phyloP scores from a whole-genome alignment of 2,113 vertebrate genomes.

The Pluvialis apricaria region DNA sequence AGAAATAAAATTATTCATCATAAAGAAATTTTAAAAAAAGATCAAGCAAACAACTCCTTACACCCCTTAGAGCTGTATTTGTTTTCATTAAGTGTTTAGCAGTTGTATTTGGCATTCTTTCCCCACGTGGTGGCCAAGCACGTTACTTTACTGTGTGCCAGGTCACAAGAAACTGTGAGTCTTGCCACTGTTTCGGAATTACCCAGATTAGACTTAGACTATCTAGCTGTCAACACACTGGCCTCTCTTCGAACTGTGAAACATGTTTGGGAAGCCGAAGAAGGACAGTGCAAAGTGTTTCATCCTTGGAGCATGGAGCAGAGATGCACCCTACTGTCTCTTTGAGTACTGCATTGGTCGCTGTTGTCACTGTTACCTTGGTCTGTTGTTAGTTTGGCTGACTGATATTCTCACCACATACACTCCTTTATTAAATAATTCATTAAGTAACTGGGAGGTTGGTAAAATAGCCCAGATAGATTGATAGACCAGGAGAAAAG shows the following conservation, averaged over 20 bases:
- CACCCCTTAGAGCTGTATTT: not conserved
- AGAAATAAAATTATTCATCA: not conserved
- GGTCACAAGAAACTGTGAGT: constrained; percentile 48
- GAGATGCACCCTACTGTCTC: constrained; percentile 57
- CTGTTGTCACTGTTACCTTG: not conserved
- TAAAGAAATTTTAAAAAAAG: not conserved
- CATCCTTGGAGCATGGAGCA: constrained; percentile 26
- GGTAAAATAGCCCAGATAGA: not conserved
- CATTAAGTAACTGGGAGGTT: not conserved
- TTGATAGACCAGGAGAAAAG: not conserved
- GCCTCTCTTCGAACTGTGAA: not conserved
- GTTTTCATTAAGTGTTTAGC: not conserved
- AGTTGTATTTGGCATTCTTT: not conserved
- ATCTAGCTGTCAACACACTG: constrained; percentile 31
- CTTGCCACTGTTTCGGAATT: constrained; percentile 15
- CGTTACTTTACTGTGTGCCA: not conserved
- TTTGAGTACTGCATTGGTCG: not conserved
- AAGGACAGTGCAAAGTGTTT: not conserved
- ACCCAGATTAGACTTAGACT: not conserved
- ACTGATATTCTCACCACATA: not conserved
- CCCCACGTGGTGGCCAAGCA: not conserved
- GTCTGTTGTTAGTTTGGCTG: not conserved
- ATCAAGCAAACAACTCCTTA: not conserved
- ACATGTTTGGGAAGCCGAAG: not conserved
- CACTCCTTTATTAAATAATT: not conserved